A percentile compares a stretch with the other conserved stretches of the same genome.
These are phyloP conservation scores for Parnassius apollo DNA, from an alignment of 2,888 invertebrate species.

Conservation along the genomic window DNA sequence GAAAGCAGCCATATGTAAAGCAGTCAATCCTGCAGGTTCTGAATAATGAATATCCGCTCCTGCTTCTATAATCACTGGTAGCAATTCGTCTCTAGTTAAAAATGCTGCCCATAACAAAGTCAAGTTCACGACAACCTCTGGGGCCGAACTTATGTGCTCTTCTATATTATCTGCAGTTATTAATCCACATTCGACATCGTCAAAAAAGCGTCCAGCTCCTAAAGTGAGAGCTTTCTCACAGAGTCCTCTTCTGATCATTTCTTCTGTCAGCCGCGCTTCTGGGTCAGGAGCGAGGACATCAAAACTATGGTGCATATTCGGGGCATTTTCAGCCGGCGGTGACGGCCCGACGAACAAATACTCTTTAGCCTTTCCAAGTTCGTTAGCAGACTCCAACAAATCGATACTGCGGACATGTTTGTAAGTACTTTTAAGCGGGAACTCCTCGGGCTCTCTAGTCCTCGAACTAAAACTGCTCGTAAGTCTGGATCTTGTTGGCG, in stretches of 20 bases:
- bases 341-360: constrained; percentile 90
- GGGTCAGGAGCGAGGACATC: constrained; percentile 85
- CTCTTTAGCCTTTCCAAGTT: constrained; percentile 82
- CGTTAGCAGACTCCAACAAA: constrained; percentile 83
- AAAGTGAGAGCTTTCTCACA: constrained; percentile 85
- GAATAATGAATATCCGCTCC: constrained; percentile 87
- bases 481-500: constrained; percentile 54
- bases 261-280: constrained; percentile 86
- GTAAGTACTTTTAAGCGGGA: constrained; percentile 75
- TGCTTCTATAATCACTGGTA: constrained; percentile 83
- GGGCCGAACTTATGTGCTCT: constrained; percentile 81
- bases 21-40: constrained; percentile 88
- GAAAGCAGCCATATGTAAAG: constrained; percentile 88
- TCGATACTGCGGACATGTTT: constrained; percentile 65
- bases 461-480: constrained; percentile 71
- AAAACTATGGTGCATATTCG: constrained; percentile 89
- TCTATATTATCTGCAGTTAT: constrained; percentile 82
- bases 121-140: constrained; percentile 86
- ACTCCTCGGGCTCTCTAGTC: constrained; percentile 72
- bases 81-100: constrained; percentile 85
- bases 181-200: constrained; percentile 87
- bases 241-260: constrained; percentile 85
- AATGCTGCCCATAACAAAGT: constrained; percentile 88
- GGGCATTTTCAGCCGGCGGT: constrained; percentile 89
- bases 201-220: constrained; percentile 85